A percentile compares a stretch with the other conserved stretches of the same genome.
These are phyloP conservation scores for Pipistrellus kuhlii DNA, from an alignment of 2,797 vertebrate genomes.

Conservation along the genomic window DNA sequence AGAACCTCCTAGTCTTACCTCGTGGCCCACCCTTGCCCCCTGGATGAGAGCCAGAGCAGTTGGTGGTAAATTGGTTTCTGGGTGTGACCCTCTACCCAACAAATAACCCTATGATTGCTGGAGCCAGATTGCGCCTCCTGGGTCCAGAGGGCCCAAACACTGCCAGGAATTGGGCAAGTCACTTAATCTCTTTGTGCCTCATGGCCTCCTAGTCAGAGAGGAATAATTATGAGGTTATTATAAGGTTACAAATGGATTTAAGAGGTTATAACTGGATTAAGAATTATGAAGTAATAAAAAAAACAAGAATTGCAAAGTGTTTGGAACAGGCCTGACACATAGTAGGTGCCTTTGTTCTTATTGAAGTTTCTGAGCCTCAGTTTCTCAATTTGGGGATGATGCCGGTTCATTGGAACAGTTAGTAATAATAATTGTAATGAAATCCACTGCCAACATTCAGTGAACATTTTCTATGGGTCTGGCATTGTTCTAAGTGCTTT, in stretches of 20 bases:
- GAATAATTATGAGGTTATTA: not conserved
- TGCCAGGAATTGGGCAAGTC: not conserved
- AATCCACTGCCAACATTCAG: not conserved
- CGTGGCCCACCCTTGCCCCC: not conserved
- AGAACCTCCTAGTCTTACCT: not conserved
- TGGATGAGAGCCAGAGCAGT: slow-evolving; percentile 29
- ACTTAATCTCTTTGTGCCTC: not conserved
- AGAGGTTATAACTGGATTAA: slow-evolving; percentile 7
- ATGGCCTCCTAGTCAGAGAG: not conserved
- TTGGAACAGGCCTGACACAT: not conserved
- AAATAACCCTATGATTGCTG: slow-evolving; percentile 33
- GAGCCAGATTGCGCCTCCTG: not conserved
- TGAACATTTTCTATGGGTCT: not conserved
- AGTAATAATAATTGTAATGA: not conserved
- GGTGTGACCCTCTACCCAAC: not conserved
- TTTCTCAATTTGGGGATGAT: not conserved
- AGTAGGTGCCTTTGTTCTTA: not conserved
- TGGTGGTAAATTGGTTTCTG: not conserved
- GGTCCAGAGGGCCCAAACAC: not conserved
- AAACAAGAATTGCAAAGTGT: not conserved
- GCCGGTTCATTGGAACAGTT: not conserved
- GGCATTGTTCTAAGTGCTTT: slow-evolving; percentile 1
- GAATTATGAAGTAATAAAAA: not conserved
- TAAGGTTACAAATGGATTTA: not conserved
- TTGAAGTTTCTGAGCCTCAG: not conserved